These are phyloP conservation scores for Colaptes auratus DNA, from an alignment of 2,113 vertebrate genomes.

Conservation along the genomic window DNA sequence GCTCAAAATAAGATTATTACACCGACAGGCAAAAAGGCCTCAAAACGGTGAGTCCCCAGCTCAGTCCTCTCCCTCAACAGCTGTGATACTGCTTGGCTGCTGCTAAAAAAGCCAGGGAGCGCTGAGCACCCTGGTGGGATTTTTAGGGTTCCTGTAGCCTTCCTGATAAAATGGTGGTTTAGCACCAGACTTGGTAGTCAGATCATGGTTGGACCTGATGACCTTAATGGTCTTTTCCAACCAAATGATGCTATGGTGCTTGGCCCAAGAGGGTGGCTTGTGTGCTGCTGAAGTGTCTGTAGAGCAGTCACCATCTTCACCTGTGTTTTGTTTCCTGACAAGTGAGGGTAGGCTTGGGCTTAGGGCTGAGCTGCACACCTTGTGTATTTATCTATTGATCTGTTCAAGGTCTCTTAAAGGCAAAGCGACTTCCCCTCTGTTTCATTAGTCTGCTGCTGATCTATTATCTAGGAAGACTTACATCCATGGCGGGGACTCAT, in stretches of 20 bases:
- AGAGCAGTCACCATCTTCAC: rapidly evolving
- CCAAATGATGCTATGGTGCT: no score
- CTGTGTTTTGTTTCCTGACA: not conserved
- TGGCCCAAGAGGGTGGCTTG: rapidly evolving
- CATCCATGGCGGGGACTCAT: not conserved
- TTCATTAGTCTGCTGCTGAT: not conserved
- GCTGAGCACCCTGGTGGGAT: rapidly evolving
- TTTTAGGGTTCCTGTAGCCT: not conserved
- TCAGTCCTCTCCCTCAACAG: rapidly evolving
- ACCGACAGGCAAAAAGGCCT: not conserved
- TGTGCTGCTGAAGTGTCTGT: not conserved
- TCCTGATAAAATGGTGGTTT: not conserved
- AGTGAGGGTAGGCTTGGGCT: not conserved
- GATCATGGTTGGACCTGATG: no score
- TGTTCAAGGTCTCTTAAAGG: not conserved
- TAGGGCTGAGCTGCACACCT: not conserved
- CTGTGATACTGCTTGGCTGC: rapidly evolving
- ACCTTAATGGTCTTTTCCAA: no score
- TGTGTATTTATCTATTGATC: not conserved
- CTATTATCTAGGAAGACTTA: not conserved
- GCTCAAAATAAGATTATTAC: rapidly evolving
- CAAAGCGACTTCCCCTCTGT: not conserved
- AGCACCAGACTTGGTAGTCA: no score
- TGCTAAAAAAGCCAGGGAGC: rapidly evolving
- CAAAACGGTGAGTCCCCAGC: rapidly evolving